These are phyloP conservation scores for Dynastes hyllus DNA, from an alignment of 2,888 invertebrate genomes.

Conservation along the genomic window DNA sequence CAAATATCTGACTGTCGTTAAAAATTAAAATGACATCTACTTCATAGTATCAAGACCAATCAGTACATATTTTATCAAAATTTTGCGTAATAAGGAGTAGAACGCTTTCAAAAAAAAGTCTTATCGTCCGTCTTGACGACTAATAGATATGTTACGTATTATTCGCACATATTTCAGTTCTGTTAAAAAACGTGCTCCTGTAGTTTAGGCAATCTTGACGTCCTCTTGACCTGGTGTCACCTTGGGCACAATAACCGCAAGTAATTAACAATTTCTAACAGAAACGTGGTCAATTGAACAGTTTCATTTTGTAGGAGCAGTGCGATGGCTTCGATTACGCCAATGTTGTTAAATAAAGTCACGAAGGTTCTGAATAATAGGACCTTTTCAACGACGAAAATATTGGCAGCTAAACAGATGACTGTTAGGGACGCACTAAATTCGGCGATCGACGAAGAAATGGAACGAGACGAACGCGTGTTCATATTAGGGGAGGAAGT, in stretches of 20 bases:
- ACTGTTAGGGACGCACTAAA: slow-evolving; percentile 98
- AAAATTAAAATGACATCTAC: slow-evolving; percentile 27
- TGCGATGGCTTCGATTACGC: slow-evolving; percentile 38
- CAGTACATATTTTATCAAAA: slow-evolving; percentile 4
- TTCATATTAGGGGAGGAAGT: slow-evolving; percentile 95
- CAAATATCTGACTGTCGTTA: too few species aligned
- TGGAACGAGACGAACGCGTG: slow-evolving; percentile 92
- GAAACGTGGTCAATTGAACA: neutral
- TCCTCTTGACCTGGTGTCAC: slow-evolving; percentile 54
- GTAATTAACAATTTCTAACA: slow-evolving; percentile 36
- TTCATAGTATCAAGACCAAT: neutral
- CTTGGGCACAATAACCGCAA: slow-evolving; percentile 51
- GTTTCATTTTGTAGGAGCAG: slow-evolving; percentile 15
- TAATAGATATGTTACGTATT: slow-evolving; percentile 23
- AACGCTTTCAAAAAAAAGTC: neutral
- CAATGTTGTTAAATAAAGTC: slow-evolving; percentile 64
- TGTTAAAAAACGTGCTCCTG: slow-evolving; percentile 8
- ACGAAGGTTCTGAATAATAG: slow-evolving; percentile 70
- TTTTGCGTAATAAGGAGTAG: slow-evolving; percentile 14
- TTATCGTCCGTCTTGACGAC: neutral
- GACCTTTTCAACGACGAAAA: slow-evolving; percentile 73
- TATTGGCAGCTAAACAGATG: slow-evolving; percentile 78
- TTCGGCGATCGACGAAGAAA: slow-evolving; percentile 96
- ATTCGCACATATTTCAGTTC: neutral
- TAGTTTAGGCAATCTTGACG: slow-evolving; percentile 39